Percentiles rank a stretch among this genome's conserved stretches.
These are phyloP conservation scores for Plutomurus gul DNA, from an alignment of 1,140 invertebrate genomes.

Conservation along the genomic window DNA sequence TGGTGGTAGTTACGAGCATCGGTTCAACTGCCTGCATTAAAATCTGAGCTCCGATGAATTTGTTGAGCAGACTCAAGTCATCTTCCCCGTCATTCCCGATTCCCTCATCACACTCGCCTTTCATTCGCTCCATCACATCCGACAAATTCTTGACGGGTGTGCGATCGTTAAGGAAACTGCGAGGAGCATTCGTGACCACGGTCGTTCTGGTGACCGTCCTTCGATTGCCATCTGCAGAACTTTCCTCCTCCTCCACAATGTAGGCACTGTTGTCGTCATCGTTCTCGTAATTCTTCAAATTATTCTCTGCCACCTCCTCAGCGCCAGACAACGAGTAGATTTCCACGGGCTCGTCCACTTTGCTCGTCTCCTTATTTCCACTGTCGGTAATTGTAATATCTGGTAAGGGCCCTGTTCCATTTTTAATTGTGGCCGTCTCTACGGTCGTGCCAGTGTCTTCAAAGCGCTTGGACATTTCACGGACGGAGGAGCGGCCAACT, in stretches of 20 bases:
- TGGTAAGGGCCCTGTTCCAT: neutral
- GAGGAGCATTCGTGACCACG: neutral
- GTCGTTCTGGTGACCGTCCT: neutral
- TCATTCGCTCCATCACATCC: conserved; percentile 74
- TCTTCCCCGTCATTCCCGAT: conserved; percentile 61
- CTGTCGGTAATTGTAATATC: neutral
- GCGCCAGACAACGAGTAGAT: neutral
- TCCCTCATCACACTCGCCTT: conserved; percentile 62
- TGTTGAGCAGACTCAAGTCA: conserved; percentile 73
- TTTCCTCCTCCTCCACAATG: neutral
- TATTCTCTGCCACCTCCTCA: neutral
- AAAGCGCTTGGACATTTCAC: conserved; percentile 49
- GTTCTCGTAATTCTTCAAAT: neutral
- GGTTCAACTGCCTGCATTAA: conserved; percentile 69
- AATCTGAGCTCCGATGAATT: conserved; percentile 76
- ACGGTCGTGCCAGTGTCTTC: neutral
- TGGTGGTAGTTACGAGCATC: conserved; percentile 44
- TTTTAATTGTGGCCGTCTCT: neutral
- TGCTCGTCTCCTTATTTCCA: neutral
- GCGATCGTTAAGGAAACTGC: conserved; percentile 58
- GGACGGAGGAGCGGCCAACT: conserved; percentile 50
- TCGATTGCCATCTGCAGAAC: neutral
- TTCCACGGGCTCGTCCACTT: neutral
- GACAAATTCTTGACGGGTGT: conserved; percentile 71
- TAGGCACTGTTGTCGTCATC: neutral